These are phyloP conservation scores for Torymus tubicola DNA, from an alignment of 2,888 invertebrate species.

Conservation along the genomic window DNA sequence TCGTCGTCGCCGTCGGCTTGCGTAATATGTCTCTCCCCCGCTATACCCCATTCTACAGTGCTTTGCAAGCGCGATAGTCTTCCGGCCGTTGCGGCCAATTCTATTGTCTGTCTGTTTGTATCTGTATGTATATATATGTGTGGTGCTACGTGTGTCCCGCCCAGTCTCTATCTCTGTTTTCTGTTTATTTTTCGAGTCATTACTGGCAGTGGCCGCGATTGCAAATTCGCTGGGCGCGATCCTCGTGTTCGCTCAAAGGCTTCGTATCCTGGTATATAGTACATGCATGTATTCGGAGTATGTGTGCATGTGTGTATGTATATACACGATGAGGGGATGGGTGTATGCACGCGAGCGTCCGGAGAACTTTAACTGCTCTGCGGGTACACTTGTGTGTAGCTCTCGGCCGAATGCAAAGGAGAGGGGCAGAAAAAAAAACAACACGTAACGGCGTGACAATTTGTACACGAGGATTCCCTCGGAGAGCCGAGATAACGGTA, in stretches of 20 bases:
- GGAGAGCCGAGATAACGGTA: conserved; percentile 22
- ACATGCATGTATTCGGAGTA: no score
- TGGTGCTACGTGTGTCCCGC: neutral
- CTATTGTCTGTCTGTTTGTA: conserved; percentile 6
- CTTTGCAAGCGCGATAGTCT: neutral
- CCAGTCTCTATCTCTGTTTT: conserved; percentile 8
- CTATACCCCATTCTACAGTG: neutral
- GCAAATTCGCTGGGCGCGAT: conserved; percentile 24
- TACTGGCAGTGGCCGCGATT: conserved; percentile 39
- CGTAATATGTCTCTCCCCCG: conserved; percentile 17
- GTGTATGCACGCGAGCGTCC: neutral
- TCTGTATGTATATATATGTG: no score
- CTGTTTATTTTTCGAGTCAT: conserved; percentile 52
- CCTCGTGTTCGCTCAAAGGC: conserved; percentile 19
- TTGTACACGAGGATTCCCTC: conserved; percentile 39
- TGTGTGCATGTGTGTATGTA: neutral
- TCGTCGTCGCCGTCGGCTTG: conserved; percentile 10
- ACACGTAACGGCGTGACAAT: conserved; percentile 46
- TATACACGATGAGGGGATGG: neutral
- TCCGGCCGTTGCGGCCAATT: neutral
- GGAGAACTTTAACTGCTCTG: conserved; percentile 34
- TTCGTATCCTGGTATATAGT: no score
- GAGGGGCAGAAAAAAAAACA: neutral
- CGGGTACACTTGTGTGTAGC: neutral
- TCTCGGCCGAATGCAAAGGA: conserved; percentile 17